Base-by-base conservation (phyloP, 2,888 invertebrate genomes). In the Coenonympha glycerion region DNA sequence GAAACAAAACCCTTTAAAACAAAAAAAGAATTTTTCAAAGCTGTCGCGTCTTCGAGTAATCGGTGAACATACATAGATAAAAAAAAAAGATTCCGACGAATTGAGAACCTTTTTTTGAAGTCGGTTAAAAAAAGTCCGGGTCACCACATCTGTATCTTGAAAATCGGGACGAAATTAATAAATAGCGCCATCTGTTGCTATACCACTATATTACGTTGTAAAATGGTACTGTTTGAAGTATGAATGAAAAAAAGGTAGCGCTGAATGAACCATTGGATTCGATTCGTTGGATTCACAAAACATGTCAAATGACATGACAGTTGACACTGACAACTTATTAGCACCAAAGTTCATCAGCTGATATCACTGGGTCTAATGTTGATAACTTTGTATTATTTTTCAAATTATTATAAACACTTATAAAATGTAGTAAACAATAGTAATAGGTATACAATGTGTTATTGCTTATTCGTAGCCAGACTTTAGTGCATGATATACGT, bases 271-370 rank as follows among this genome's bases (percentile, higher is more conserved):
- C n/a, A n/a, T n/a, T n/a, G n/a, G n/a, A n/a, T n/a, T n/a, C n/a
- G n/a, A n/a, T n/a, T n/a, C n/a, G n/a, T n/a, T n/a, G n/a, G n/a
- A n/a, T n/a, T n/a, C n/a, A n/a, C n/a, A n/a, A n/a, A n/a, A n/a
- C n/a, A n/a, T n/a, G n/a, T n/a, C n/a, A n/a, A n/a, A n/a, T n/a
- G n/a, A 57, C 57, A 49, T 57, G 52, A 51, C 53, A 52, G 50
- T 3, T 22, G 21, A 19, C 16, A 40, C 42, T 37, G 21, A 46
- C 57, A 47, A 40, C 22, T 48, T 58, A 48, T 40, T 51, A 52
- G 36, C 49, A 56, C 45, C 57, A 60, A 59, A 63, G 61, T 62
- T 62, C 60, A 62, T 59, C 63, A 63, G 64, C 63, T 64, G 64
- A 63, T 64, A 63, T 51, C 49, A 56, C 33, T 57, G 50, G 56